These are phyloP conservation scores for Caenorhabditis remanei DNA, from an alignment of 1,140 invertebrate genomes.

Conservation along the genomic window DNA sequence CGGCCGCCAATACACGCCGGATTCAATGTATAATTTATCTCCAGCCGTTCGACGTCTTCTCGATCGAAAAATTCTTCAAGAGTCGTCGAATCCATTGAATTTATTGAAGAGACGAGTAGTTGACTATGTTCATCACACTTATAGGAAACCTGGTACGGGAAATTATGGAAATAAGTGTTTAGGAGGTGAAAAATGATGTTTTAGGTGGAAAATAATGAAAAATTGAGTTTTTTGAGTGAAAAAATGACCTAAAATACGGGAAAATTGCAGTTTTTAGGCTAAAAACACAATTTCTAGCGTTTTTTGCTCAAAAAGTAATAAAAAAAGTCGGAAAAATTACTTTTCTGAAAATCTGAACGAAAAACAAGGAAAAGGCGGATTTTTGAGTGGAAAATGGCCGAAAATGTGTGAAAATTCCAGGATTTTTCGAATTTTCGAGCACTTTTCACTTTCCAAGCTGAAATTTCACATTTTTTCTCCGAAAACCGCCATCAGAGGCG, in stretches of 20 bases:
- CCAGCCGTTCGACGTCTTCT: conserved; percentile 51
- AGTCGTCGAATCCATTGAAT: conserved; percentile 71
- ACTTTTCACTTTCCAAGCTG: no score
- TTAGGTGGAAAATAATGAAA: conserved; percentile 1
- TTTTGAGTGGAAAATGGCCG: no score
- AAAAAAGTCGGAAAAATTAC: no score
- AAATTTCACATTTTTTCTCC: background rate
- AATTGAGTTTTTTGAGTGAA: background rate
- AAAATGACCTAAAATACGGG: background rate
- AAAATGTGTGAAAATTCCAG: no score
- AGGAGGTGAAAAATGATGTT: background rate
- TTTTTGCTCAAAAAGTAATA: background rate
- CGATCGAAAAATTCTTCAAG: conserved; percentile 53
- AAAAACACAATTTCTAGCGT: background rate
- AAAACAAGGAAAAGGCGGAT: no score
- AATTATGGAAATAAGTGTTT: no score
- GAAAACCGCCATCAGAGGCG: background rate
- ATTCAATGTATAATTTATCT: conserved; percentile 51
- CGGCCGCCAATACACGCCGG: conserved; percentile 24
- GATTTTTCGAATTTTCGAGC: no score
- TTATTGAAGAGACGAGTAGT: conserved; percentile 73
- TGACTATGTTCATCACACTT: conserved; percentile 68
- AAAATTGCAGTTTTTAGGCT: background rate
- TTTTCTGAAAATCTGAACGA: no score
- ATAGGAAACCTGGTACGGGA: conserved; percentile 67